Evolutionary conservation across 2,113 vertebrate genomes (phyloP), one percentile per base, ranked within the genome.

Genomic region (Ornithorhynchus anatinus): DNA sequence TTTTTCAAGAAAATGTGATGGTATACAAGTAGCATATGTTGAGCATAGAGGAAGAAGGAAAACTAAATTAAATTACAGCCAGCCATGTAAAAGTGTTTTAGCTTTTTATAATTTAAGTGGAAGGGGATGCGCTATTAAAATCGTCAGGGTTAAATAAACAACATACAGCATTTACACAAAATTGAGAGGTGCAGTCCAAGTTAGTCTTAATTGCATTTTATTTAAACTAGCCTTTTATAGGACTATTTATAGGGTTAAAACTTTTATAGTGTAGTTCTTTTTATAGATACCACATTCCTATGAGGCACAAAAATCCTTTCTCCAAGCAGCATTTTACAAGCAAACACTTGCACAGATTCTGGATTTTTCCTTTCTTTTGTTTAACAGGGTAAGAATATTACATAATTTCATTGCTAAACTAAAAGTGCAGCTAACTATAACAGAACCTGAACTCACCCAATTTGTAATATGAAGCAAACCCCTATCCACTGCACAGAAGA

Each of bases 391-490:
- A 45, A 69, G 58, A 67, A 64, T 27, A 37, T 11, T 62, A 39
- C 63, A 61, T 27, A 42, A 5, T 22, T 20, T 31, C 58, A 22
- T 17, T 60, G 35, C 77, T 71, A 73, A 67, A 75, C 50, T 56
- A 44, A 59, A 64, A 59, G 56, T 57, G 42, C 29, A 22, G 15
- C 50, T 69, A 29, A 8, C 42, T 69, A 75, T 32, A 53, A 59
- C 7, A 64, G 5, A 16, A 47, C 23, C 20, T 45, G 58, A 44
- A 52, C 17, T 57, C 42, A 42, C 40, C 76, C 63, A 31, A 3
- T 22, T 38, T 71, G 36, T 37, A 72, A 60, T 54, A 54, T 67
- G 72, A 78, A 25, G 51, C 60, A 39, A 63, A 48, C 65, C 60
- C 42, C 53, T 48, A 64, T 64, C 23, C 47, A n/a, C 61, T 77